These are phyloP conservation scores for Macrosteles quadrilineatus DNA, from an alignment of 1,140 invertebrate species.

Conservation along the genomic window DNA sequence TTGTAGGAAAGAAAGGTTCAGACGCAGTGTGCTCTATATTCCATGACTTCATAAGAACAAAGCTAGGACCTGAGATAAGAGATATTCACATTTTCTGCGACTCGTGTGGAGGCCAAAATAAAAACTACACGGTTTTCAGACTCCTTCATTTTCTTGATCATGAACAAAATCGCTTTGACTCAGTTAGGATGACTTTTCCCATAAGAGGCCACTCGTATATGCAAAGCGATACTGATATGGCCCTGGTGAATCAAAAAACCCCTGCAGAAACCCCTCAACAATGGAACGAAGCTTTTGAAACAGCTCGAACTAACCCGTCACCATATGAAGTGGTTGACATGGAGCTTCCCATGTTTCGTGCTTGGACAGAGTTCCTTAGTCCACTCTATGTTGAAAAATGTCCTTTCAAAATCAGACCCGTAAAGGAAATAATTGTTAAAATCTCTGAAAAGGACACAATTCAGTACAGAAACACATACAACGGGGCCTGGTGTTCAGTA, in stretches of 20 bases:
- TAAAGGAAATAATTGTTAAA: conserved; percentile 17
- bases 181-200: conserved; percentile 31
- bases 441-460: conserved; percentile 26
- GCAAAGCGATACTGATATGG: conserved; percentile 35
- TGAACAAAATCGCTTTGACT: conserved; percentile 28
- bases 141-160: conserved; percentile 37
- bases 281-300: conserved; percentile 19
- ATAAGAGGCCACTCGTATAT: conserved; percentile 35
- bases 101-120: conserved; percentile 14
- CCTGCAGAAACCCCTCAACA: conserved; percentile 29
- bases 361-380: conserved; percentile 26
- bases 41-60: background rate
- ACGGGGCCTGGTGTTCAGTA: conserved; percentile 14
- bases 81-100: conserved; percentile 5
- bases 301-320: conserved; percentile 24
- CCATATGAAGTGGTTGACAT: conserved; percentile 27
- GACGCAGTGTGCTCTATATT: conserved; percentile 25
- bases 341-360: conserved; percentile 8
- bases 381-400: conserved; percentile 10
- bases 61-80: background rate
- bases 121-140: conserved; percentile 25
- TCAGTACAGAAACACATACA: conserved; percentile 23
- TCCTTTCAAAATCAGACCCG: conserved; percentile 24
- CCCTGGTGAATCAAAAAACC: conserved; percentile 32
- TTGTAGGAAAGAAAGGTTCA: conserved; percentile 30